These are phyloP conservation scores for Parapsyche elsis DNA, from an alignment of 1,140 invertebrate genomes.

Conservation along the genomic window DNA sequence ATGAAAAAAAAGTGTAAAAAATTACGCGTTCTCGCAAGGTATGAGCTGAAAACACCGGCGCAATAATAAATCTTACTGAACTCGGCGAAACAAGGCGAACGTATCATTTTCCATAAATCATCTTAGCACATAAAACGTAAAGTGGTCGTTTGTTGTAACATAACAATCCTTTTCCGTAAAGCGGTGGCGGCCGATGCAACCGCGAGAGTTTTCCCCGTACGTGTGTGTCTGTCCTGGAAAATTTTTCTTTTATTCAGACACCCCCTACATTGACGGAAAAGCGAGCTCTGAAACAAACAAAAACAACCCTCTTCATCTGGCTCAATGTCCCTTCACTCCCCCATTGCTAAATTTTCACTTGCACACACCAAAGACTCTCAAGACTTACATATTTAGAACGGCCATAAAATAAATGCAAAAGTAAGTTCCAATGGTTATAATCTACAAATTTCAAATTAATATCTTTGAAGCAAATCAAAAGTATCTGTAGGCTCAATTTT, in stretches of 20 bases:
- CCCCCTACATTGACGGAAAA: too few species aligned
- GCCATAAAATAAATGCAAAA: too few species aligned
- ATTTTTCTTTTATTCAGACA: constrained; percentile 9
- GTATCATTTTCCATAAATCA: constrained; percentile 48
- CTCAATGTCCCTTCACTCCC: too few species aligned
- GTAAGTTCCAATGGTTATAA: too few species aligned
- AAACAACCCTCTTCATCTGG: too few species aligned
- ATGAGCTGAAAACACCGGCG: background rate
- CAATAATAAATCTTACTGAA: constrained; percentile 37
- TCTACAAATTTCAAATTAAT: too few species aligned
- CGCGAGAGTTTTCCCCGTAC: constrained; percentile 3
- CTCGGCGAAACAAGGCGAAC: constrained; percentile 30
- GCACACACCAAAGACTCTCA: too few species aligned
- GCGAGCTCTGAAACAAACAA: too few species aligned
- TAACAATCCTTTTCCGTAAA: constrained; percentile 38
- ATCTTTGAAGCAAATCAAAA: too few species aligned
- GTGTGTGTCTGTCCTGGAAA: background rate
- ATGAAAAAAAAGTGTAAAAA: background rate
- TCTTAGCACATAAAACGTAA: constrained; percentile 46
- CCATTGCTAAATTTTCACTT: too few species aligned
- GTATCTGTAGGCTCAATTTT: too few species aligned
- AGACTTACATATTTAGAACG: too few species aligned
- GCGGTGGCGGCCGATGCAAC: constrained; percentile 9
- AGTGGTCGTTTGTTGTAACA: constrained; percentile 46
- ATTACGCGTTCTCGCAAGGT: background rate